Evolutionary conservation across 2,797 vertebrate genomes (phyloP).

Genomic region (Dermochelys coriacea): DNA sequence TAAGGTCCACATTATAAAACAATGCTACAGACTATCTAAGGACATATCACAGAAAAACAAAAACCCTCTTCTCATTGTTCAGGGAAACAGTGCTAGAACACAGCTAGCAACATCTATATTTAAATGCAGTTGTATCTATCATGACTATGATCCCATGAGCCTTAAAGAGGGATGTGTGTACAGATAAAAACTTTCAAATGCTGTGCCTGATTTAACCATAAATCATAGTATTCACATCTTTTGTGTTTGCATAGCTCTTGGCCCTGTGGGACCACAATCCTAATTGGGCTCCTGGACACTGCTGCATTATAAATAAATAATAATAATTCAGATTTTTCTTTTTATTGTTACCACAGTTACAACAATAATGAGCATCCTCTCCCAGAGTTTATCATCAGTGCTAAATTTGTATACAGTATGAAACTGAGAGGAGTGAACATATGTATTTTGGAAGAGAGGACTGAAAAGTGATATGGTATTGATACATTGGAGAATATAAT

Average conservation of each 20-base stretch:
- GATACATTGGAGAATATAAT: background rate
- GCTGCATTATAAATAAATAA: background rate
- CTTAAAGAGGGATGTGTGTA: background rate
- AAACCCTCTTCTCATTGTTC: background rate
- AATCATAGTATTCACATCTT: background rate
- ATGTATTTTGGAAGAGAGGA: background rate
- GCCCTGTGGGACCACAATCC: background rate
- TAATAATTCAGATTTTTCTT: background rate
- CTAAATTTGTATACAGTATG: background rate
- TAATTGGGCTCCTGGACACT: background rate
- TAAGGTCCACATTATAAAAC: background rate
- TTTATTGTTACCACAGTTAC: background rate
- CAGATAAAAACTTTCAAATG: background rate
- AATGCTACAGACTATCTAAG: background rate
- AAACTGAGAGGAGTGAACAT: rapidly evolving
- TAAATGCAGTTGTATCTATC: rapidly evolving
- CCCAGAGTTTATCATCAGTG: background rate
- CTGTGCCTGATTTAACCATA: background rate
- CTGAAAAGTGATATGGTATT: background rate
- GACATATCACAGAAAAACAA: background rate
- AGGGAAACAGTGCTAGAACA: background rate
- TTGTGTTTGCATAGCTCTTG: background rate
- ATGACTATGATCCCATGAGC: background rate
- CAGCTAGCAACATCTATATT: background rate
- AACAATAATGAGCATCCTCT: background rate